Evolutionary conservation across 2,113 vertebrate genomes (phyloP).

Genomic region (Brienomyrus brachyistius): DNA sequence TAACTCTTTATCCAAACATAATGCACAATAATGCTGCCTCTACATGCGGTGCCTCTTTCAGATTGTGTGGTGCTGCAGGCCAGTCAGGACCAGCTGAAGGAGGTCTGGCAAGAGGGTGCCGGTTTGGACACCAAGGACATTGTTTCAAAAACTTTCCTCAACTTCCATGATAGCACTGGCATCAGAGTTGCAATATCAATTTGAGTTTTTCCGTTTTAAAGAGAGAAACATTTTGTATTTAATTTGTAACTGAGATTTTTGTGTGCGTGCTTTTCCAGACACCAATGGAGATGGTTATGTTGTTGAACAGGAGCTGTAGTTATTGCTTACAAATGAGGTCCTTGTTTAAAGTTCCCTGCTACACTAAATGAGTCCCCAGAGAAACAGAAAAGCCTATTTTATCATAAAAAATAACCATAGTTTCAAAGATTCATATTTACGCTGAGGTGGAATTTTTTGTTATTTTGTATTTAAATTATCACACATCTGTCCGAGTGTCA

Average conservation of each 20-base stretch:
- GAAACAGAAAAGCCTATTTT: background rate
- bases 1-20: background rate
- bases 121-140: conserved; percentile 82
- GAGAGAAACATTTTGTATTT: too few species aligned
- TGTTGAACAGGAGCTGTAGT: too few species aligned
- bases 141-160: conserved; percentile 95
- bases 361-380: background rate
- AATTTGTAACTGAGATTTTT: too few species aligned
- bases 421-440: background rate
- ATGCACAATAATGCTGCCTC: background rate
- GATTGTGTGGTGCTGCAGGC: conserved; percentile 57
- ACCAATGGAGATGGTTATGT: too few species aligned
- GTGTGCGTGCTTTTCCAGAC: too few species aligned
- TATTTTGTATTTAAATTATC: background rate
- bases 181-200: background rate
- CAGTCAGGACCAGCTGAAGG: conserved; percentile 88
- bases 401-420: background rate
- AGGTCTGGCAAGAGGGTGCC: conserved; percentile 87
- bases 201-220: background rate
- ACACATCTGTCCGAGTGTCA: background rate
- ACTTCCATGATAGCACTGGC: conserved; percentile 74
- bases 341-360: too few species aligned
- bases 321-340: too few species aligned
- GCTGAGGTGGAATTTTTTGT: background rate
- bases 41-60: too few species aligned